Evolutionary conservation across 2,888 invertebrate species (phyloP).

Genomic region (Heteropelma amictum): DNA sequence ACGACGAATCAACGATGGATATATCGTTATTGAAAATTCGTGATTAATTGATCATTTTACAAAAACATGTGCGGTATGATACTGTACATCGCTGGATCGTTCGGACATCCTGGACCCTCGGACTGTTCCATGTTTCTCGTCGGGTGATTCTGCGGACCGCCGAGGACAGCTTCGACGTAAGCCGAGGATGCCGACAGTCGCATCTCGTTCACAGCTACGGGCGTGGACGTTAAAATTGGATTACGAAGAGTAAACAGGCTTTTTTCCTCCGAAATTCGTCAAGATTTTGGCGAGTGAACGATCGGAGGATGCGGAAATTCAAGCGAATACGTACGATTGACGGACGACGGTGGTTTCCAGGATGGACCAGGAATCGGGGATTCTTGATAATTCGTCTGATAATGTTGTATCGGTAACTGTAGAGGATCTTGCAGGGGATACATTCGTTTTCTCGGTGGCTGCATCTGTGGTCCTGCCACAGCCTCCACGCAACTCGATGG

Average conservation of each 20-base stretch:
- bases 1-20: no score
- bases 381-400: constrained; percentile 34
- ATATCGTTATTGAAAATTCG: no score
- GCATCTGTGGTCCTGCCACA: constrained; percentile 18
- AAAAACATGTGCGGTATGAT: constrained; percentile 52
- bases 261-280: no score
- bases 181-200: constrained; percentile 46
- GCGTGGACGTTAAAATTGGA: not conserved
- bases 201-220: constrained; percentile 48
- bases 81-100: constrained; percentile 47
- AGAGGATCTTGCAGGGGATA: constrained; percentile 32
- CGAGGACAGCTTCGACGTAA: constrained; percentile 52
- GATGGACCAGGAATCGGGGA: constrained; percentile 26
- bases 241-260: no score
- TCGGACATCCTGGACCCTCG: constrained; percentile 42
- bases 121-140: constrained; percentile 46
- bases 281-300: no score
- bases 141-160: constrained; percentile 51
- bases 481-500: constrained; percentile 26
- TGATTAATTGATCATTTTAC: constrained; percentile 8
- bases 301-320: no score
- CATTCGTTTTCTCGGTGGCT: constrained; percentile 42
- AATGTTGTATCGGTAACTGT: constrained; percentile 24
- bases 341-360: constrained; percentile 38
- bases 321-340: constrained; percentile 43